Evolutionary conservation across 2,888 invertebrate species (phyloP).

Genomic region (Heliconius erato): DNA sequence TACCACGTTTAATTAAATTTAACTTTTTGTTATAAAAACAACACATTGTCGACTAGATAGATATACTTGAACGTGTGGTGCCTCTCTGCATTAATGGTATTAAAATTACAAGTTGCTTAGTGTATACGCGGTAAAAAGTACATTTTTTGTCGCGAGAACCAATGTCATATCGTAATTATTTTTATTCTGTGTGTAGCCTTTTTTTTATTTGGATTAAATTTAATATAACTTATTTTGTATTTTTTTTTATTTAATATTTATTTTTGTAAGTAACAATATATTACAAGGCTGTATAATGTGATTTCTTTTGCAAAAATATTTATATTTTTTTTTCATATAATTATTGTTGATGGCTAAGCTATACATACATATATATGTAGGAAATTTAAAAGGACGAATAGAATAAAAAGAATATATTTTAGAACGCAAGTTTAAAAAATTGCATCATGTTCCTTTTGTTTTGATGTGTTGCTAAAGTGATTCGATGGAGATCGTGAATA

Average conservation of each 20-base stretch:
- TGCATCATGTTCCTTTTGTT: conserved; percentile 53
- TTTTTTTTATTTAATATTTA: not conserved
- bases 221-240: not conserved
- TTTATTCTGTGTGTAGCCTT: conserved; percentile 27
- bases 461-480: conserved; percentile 56
- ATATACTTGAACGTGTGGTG: conserved; percentile 25
- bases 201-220: conserved; percentile 19
- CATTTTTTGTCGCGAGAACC: conserved; percentile 35
- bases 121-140: conserved; percentile 35
- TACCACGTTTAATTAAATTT: not conserved
- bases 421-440: conserved; percentile 48
- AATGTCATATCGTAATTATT: conserved; percentile 25
- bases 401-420: conserved; percentile 19
- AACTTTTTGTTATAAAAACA: conserved; percentile 22
- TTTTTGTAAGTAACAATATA: not conserved
- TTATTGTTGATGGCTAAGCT: too few relatives aligned
- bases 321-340: not conserved
- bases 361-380: too few relatives aligned
- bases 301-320: not conserved
- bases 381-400: not conserved
- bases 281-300: not conserved
- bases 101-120: conserved; percentile 42
- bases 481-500: conserved; percentile 68
- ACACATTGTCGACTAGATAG: conserved; percentile 33
- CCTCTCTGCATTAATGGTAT: conserved; percentile 43